Percentiles rank a stretch among this genome's conserved stretches.
Conservation (phyloP, 2,888 invertebrate genomes). For the Erebia epiphron region DNA sequence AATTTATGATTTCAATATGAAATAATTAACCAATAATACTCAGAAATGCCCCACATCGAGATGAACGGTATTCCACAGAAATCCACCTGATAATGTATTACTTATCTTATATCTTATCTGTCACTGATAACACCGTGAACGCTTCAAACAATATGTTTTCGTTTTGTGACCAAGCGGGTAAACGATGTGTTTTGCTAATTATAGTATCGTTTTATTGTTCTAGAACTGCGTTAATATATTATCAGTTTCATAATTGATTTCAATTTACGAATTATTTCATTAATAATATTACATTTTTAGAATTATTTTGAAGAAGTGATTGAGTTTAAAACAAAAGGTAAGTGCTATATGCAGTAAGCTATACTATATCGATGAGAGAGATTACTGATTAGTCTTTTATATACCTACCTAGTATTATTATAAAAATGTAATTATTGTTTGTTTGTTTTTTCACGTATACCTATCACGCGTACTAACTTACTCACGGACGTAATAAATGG, state of each 20-base stretch:
- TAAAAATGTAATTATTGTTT: no score
- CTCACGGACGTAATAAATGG: no score
- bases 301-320: not conserved
- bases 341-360: not conserved
- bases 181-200: constrained; percentile 11
- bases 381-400: no score
- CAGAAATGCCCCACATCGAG: constrained; percentile 19
- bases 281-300: not conserved
- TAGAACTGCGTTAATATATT: not conserved
- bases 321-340: constrained; percentile 1
- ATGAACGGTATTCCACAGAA: constrained; percentile 26
- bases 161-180: constrained; percentile 30
- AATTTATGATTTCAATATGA: no score
- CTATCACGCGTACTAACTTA: no score
- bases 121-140: constrained; percentile 35
- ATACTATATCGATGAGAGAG: no score
- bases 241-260: not conserved
- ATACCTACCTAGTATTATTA: no score
- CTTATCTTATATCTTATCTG: constrained; percentile 32
- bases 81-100: constrained; percentile 36
- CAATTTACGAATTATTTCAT: not conserved
- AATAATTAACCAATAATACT: no score
- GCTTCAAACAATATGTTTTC: constrained; percentile 40
- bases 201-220: constrained; percentile 2
- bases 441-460: no score